Evolutionary conservation across 2,113 vertebrate species (phyloP).

Genomic region (Athene noctua): DNA sequence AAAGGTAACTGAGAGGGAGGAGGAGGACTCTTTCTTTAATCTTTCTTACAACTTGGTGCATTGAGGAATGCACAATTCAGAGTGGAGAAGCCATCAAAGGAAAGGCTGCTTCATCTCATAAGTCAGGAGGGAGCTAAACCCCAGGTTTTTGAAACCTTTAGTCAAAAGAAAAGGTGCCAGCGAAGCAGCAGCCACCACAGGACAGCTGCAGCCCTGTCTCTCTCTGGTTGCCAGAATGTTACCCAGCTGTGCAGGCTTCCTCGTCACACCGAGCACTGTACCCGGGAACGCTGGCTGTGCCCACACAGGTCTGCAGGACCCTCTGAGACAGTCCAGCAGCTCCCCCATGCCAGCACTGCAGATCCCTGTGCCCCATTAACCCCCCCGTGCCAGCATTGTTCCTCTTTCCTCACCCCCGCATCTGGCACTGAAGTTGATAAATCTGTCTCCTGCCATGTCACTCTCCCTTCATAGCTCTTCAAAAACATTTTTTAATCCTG

Average conservation of each 20-base stretch:
- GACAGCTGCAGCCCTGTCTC: background rate
- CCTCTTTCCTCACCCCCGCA: background rate
- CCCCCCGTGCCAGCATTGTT: background rate
- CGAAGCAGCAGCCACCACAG: background rate
- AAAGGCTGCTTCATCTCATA: background rate
- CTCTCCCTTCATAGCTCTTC: background rate
- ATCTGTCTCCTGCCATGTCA: background rate
- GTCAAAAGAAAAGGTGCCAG: background rate
- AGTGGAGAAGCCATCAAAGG: background rate
- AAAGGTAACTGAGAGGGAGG: background rate
- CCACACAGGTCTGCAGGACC: rapidly evolving
- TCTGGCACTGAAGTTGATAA: background rate
- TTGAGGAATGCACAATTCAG: background rate
- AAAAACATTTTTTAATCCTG: background rate
- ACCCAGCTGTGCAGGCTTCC: background rate
- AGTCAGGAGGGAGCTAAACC: background rate
- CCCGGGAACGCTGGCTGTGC: background rate
- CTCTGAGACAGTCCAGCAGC: background rate
- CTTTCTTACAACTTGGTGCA: background rate
- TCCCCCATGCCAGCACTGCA: background rate
- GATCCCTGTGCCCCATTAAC: background rate
- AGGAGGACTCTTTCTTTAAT: background rate
- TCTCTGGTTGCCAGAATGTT: background rate
- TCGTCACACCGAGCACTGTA: background rate
- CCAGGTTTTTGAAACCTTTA: background rate